These are phyloP conservation scores for Tychaedon coryphoeus DNA, from an alignment of 2,113 vertebrate genomes.

Conservation along the genomic window DNA sequence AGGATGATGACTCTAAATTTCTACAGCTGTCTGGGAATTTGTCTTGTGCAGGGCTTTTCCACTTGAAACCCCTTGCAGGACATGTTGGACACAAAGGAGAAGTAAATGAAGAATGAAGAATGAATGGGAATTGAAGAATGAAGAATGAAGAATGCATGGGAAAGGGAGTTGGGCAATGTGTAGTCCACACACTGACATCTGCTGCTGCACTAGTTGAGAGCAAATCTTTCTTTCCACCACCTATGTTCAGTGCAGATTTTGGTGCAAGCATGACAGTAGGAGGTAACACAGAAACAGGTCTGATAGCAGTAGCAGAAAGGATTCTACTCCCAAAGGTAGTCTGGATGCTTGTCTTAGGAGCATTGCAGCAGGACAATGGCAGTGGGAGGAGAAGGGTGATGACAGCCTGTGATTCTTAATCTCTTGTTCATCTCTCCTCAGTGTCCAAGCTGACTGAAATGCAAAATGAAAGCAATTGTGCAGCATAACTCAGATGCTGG, in stretches of 20 bases:
- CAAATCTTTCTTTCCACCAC: neutral
- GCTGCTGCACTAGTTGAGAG: neutral
- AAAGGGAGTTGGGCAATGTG: neutral
- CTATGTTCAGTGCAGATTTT: neutral
- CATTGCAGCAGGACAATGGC: neutral
- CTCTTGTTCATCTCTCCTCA: neutral
- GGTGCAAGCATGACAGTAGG: neutral
- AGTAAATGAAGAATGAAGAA: too few relatives aligned
- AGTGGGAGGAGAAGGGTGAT: neutral
- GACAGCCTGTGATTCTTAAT: neutral
- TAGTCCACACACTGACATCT: neutral
- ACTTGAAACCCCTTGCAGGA: neutral
- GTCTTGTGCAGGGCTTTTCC: neutral
- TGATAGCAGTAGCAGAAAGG: neutral
- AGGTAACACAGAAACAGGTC: neutral
- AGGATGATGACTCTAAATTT: neutral
- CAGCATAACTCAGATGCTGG: neutral
- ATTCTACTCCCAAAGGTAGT: slow-evolving; percentile 1
- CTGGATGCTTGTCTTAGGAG: neutral
- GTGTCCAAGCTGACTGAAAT: slow-evolving; percentile 14
- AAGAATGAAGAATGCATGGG: too few relatives aligned
- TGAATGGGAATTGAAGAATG: too few relatives aligned
- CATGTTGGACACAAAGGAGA: neutral
- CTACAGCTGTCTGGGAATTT: neutral
- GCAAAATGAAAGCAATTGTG: neutral